Conservation (phyloP, 2,113 vertebrate genomes). For the Ceyx margarethae region DNA sequence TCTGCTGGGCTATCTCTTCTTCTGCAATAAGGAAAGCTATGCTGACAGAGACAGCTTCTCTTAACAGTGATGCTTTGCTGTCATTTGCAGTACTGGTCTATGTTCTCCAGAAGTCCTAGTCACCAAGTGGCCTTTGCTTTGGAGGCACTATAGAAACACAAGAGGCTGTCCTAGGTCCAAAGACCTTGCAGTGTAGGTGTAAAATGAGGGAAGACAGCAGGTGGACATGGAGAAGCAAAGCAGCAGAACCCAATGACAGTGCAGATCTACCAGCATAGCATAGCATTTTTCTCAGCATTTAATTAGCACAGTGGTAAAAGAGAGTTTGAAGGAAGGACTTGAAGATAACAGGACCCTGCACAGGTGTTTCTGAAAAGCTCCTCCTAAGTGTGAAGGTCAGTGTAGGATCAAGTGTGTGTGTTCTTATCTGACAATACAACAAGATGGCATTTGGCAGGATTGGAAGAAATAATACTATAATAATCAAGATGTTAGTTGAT, state of each 20-base stretch:
- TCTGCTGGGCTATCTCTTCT: neutral
- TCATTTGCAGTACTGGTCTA: neutral
- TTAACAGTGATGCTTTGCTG: neutral
- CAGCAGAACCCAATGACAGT: neutral
- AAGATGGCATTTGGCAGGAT: neutral
- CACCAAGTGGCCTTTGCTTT: neutral
- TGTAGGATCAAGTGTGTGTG: neutral
- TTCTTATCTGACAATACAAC: neutral
- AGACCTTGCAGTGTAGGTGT: neutral
- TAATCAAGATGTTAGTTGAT: neutral
- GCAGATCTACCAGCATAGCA: neutral
- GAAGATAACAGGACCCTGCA: neutral
- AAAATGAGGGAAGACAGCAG: neutral
- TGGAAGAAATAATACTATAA: neutral
- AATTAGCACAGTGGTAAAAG: neutral
- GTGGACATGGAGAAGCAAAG: neutral
- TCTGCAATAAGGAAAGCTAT: neutral
- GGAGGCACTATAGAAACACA: neutral
- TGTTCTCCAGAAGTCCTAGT: neutral
- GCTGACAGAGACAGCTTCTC: neutral
- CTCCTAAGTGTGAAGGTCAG: neutral
- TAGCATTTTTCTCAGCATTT: neutral
- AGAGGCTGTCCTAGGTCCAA: neutral
- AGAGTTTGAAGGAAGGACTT: neutral
- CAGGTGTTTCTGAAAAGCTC: neutral